Percentiles rank a stretch among this genome's conserved stretches.
phyloP scores from a whole-genome alignment of 2,888 invertebrate species.

The Pseudeuparius sepicola region DNA sequence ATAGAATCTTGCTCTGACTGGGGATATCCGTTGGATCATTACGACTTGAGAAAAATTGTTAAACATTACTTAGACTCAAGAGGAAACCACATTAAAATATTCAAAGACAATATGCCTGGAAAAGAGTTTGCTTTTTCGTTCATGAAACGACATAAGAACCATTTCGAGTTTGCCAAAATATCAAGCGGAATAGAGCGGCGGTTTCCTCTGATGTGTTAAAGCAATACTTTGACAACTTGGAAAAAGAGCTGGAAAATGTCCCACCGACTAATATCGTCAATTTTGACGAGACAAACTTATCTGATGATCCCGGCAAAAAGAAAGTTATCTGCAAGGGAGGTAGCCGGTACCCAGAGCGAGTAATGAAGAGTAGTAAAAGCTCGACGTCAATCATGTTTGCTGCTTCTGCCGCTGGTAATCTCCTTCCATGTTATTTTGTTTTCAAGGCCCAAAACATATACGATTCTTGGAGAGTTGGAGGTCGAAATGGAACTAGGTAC shows the following conservation, averaged over 20 bases:
- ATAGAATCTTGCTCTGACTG: too few relatives aligned
- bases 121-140: too few relatives aligned
- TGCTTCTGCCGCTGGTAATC: constrained; percentile 3
- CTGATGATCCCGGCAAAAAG: constrained; percentile 8
- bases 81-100: too few relatives aligned
- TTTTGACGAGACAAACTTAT: constrained; percentile 9
- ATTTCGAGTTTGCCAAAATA: too few relatives aligned
- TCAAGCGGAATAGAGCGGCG: constrained; percentile 5
- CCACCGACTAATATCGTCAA: constrained; percentile 5
- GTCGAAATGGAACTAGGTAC: constrained; percentile 4
- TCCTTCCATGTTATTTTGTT: constrained; percentile 7
- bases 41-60: too few relatives aligned
- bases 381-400: constrained; percentile 8
- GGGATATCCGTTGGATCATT: too few relatives aligned
- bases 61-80: too few relatives aligned
- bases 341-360: constrained; percentile 4
- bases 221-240: constrained; percentile 9
- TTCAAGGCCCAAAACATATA: constrained; percentile 5
- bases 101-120: too few relatives aligned
- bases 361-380: constrained; percentile 2
- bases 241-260: constrained; percentile 8
- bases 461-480: constrained; percentile 6
- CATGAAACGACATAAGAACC: too few relatives aligned
- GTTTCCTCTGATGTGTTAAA: constrained; percentile 8
- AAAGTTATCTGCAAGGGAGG: constrained; percentile 8